phyloP scores from a whole-genome alignment of 2,797 vertebrate genomes.

The Heteromormyrus szaboi region DNA sequence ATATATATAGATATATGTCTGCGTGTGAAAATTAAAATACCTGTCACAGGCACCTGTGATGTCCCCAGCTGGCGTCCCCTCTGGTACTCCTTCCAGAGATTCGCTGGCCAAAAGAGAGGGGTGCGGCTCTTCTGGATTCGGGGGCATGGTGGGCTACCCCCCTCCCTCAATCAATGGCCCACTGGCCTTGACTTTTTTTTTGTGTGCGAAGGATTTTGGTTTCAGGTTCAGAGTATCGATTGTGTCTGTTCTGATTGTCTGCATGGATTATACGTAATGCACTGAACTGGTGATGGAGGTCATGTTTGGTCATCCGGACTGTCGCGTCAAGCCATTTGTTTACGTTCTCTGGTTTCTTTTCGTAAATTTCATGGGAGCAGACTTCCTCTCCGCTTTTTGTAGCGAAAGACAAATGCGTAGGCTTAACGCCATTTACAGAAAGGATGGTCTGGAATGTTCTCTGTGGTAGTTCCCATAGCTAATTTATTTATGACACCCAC shows the following conservation, averaged over 20 bases:
- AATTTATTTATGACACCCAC: slow-evolving; percentile 39
- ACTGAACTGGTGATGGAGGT: slow-evolving; percentile 8
- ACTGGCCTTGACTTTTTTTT: slow-evolving; percentile 48
- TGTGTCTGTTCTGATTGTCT: slow-evolving; percentile 15
- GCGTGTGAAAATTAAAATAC: slow-evolving; percentile 76
- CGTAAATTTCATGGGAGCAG: slow-evolving; percentile 9
- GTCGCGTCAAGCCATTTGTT: background rate
- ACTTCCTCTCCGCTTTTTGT: slow-evolving; percentile 15
- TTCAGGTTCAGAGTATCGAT: slow-evolving; percentile 23
- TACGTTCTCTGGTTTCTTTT: slow-evolving; percentile 13
- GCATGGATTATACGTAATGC: background rate
- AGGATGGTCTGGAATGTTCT: slow-evolving; percentile 36
- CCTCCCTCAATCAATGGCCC: slow-evolving; percentile 47
- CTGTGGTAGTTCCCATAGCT: slow-evolving; percentile 27
- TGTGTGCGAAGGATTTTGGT: slow-evolving; percentile 41
- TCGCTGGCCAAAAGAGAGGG: slow-evolving; percentile 63
- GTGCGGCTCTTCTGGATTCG: slow-evolving; percentile 59
- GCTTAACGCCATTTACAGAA: slow-evolving; percentile 34
- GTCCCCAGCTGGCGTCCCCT: slow-evolving; percentile 73
- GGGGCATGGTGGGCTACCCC: slow-evolving; percentile 55
- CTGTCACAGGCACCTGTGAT: slow-evolving; percentile 72
- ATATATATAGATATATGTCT: slow-evolving; percentile 81
- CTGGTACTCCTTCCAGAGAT: slow-evolving; percentile 71
- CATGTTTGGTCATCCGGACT: slow-evolving; percentile 12
- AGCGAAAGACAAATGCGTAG: slow-evolving; percentile 1